Conservation (phyloP, 2,797 vertebrate genomes). For the Gymnodraco acuticeps region DNA sequence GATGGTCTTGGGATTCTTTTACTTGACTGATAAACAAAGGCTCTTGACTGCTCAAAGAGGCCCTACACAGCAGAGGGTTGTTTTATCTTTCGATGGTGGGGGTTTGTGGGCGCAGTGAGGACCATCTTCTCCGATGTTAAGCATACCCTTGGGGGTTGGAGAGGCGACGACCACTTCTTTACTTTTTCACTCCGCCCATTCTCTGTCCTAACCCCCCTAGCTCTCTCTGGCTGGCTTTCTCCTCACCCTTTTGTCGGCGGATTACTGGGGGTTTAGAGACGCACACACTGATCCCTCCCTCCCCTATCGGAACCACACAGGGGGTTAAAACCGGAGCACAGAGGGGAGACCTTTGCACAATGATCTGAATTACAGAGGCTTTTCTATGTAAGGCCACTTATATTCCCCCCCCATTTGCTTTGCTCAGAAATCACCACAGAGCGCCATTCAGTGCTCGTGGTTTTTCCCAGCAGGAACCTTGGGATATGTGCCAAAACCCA, state of each 20-base stretch:
- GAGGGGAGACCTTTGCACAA: conserved; percentile 73
- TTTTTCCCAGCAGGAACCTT: conserved; percentile 71
- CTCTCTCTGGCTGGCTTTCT: conserved; percentile 62
- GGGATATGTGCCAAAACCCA: conserved; percentile 46
- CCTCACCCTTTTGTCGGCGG: conserved; percentile 70
- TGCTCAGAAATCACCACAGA: conserved; percentile 60
- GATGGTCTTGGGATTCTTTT: conserved; percentile 27
- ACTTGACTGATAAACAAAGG: conserved; percentile 44
- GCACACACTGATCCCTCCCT: conserved; percentile 62
- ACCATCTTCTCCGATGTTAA: conserved; percentile 67
- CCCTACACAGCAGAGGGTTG: conserved; percentile 26
- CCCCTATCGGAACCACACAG: conserved; percentile 72
- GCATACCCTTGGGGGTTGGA: conserved; percentile 64
- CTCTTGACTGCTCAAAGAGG: conserved; percentile 29
- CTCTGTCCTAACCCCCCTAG: conserved; percentile 61
- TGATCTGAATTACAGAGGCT: conserved; percentile 72
- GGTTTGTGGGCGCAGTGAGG: conserved; percentile 33
- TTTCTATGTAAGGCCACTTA: conserved; percentile 69
- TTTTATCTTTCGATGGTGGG: conserved; percentile 8
- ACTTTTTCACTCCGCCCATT: conserved; percentile 72
- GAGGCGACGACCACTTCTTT: conserved; percentile 57
- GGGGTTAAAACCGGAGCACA: conserved; percentile 70
- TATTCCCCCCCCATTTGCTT: conserved; percentile 52
- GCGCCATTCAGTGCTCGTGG: conserved; percentile 48
- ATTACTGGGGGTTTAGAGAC: conserved; percentile 76